phyloP scores from a whole-genome alignment of 2,888 invertebrate genomes.

The Athalia cordata region DNA sequence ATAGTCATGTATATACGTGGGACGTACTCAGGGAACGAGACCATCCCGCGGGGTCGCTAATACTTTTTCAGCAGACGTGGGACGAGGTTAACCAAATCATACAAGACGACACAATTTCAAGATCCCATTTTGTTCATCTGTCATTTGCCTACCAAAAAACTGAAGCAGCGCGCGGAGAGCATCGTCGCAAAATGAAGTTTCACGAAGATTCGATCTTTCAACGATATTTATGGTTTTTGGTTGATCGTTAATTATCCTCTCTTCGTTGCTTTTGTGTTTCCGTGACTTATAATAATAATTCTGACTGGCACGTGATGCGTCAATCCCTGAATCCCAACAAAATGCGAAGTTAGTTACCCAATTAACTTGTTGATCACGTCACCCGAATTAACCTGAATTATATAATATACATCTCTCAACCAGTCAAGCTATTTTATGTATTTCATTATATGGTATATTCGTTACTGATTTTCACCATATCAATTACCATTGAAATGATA shows the following conservation, averaged over 20 bases:
- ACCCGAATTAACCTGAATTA: slow-evolving; percentile 5
- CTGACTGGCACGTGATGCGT: not conserved
- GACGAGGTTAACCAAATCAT: slow-evolving; percentile 1
- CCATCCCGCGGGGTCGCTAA: not conserved
- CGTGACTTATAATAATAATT: not conserved
- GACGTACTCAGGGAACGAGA: not conserved
- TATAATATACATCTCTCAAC: not conserved
- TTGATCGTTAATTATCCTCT: not conserved
- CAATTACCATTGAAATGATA: too few relatives aligned
- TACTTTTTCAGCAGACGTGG: not conserved
- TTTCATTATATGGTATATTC: not conserved
- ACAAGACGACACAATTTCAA: not conserved
- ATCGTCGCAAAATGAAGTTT: too few relatives aligned
- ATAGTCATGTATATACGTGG: slow-evolving; percentile 30
- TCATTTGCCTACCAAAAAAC: too few relatives aligned
- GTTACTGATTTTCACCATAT: not conserved
- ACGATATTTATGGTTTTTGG: slow-evolving; percentile 15
- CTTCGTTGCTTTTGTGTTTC: too few relatives aligned
- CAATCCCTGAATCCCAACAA: not conserved
- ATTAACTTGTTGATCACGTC: slow-evolving; percentile 21
- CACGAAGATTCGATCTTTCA: not conserved
- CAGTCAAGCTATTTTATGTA: too few relatives aligned
- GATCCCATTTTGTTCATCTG: not conserved
- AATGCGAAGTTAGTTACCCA: slow-evolving; percentile 21
- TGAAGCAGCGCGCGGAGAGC: too few relatives aligned